Conservation (phyloP, 2,113 vertebrate genomes). For the Apistogramma diplotaenia region DNA sequence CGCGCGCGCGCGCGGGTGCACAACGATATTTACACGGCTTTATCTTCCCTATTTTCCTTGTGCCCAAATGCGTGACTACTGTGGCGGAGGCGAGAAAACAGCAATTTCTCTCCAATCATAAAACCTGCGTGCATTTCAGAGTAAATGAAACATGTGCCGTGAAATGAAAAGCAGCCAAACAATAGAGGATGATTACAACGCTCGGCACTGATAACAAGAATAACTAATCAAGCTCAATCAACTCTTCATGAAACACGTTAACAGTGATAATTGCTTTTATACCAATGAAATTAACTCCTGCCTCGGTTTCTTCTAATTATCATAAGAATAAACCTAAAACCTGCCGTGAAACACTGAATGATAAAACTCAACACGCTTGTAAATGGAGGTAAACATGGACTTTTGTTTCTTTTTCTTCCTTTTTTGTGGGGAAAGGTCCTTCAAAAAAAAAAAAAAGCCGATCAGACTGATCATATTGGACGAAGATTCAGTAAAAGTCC, state of each 20-base stretch:
- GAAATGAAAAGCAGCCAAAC: neutral
- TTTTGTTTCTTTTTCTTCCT: neutral
- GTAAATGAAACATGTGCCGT: neutral
- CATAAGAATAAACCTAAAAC: neutral
- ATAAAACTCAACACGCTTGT: neutral
- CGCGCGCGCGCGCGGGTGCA: neutral
- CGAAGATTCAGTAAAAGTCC: neutral
- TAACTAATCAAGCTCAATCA: neutral
- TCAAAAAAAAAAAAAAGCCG: no score
- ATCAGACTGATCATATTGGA: no score
- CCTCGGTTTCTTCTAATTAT: neutral
- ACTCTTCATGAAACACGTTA: neutral
- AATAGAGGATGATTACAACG: neutral
- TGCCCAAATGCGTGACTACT: neutral
- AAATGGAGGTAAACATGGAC: neutral
- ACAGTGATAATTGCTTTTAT: neutral
- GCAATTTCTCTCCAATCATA: neutral
- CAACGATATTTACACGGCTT: constrained; percentile 11
- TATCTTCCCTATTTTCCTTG: constrained; percentile 27
- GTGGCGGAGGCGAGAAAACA: neutral
- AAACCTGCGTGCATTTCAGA: neutral
- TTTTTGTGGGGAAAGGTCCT: neutral
- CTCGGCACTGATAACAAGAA: neutral
- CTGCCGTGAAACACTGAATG: neutral
- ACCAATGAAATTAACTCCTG: neutral